A percentile compares a stretch with the other conserved stretches of the same genome.
phyloP scores from a whole-genome alignment of 2,888 invertebrate species.

The Drosophila sordidula region DNA sequence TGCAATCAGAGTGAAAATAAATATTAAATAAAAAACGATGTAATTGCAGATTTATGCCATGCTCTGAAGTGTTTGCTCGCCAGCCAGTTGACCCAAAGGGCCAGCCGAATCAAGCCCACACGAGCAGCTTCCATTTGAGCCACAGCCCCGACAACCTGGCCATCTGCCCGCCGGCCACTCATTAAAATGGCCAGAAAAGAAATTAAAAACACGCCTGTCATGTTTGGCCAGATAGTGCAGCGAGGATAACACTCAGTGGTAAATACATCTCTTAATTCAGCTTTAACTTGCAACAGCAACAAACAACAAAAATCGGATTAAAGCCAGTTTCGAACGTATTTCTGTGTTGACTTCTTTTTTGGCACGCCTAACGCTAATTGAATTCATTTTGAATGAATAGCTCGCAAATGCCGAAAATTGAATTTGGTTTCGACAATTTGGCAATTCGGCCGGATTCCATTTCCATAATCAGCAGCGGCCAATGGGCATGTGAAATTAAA shows the following conservation, averaged over 20 bases:
- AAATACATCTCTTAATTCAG: background rate
- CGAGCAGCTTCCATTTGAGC: background rate
- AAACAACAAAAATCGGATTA: slow-evolving; percentile 3
- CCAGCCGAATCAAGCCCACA: background rate
- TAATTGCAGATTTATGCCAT: slow-evolving; percentile 65
- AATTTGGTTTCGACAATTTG: slow-evolving; percentile 53
- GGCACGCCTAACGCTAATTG: slow-evolving; percentile 44
- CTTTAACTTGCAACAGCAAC: background rate
- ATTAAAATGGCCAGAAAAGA: slow-evolving; percentile 40
- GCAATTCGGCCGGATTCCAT: slow-evolving; percentile 44
- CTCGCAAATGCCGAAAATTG: slow-evolving; percentile 50
- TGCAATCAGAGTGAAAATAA: slow-evolving; percentile 10
- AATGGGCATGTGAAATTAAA: slow-evolving; percentile 56
- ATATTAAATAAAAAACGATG: slow-evolving; percentile 27
- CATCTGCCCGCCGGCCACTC: slow-evolving; percentile 32
- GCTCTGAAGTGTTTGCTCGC: slow-evolving; percentile 51
- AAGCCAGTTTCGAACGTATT: background rate
- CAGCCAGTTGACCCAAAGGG: slow-evolving; percentile 39
- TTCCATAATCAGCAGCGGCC: slow-evolving; percentile 50
- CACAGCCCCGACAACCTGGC: background rate
- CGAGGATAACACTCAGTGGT: slow-evolving; percentile 15
- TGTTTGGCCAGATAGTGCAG: slow-evolving; percentile 1
- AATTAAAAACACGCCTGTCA: slow-evolving; percentile 32
- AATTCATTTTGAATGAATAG: slow-evolving; percentile 63
- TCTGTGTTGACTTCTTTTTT: background rate